A percentile compares a stretch with the other conserved stretches of the same genome.
phyloP scores from a whole-genome alignment of 2,113 vertebrate species.

The Nanorana parkeri region DNA sequence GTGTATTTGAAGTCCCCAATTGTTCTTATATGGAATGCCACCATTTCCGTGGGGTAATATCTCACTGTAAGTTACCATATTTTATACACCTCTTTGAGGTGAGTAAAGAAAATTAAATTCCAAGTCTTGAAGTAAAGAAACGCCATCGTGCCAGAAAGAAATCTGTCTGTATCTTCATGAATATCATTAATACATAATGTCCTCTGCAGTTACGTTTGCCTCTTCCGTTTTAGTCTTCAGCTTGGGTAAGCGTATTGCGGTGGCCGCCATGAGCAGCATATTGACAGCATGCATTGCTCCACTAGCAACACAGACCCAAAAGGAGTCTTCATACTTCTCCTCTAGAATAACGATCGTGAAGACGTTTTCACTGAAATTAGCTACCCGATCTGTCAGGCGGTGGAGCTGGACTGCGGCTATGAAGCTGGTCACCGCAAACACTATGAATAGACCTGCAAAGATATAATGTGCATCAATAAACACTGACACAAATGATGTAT shows the following conservation, averaged over 20 bases:
- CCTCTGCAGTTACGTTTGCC: constrained; percentile 84
- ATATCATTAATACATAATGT: constrained; percentile 83
- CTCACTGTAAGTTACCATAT: too few relatives aligned
- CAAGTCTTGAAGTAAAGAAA: too few relatives aligned
- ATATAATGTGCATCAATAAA: constrained; percentile 18
- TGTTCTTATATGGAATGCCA: too few relatives aligned
- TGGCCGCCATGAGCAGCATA: constrained; percentile 85
- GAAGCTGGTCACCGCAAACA: constrained; percentile 83
- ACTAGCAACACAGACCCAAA: constrained; percentile 92
- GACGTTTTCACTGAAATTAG: constrained; percentile 87
- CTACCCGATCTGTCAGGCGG: constrained; percentile 83
- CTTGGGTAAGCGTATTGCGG: constrained; percentile 85
- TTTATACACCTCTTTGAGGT: too few relatives aligned
- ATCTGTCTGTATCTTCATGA: background rate
- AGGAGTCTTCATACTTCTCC: constrained; percentile 84
- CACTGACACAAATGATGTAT: too few relatives aligned
- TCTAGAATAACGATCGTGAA: constrained; percentile 85
- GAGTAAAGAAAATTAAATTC: too few relatives aligned
- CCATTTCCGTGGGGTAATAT: too few relatives aligned
- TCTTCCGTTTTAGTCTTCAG: constrained; percentile 89
- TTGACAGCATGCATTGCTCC: constrained; percentile 80
- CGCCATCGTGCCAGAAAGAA: too few relatives aligned
- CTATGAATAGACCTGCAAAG: constrained; percentile 80
- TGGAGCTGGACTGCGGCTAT: constrained; percentile 84
- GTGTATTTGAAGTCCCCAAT: too few relatives aligned